These are phyloP conservation scores for Tribolium madens DNA, from an alignment of 1,140 invertebrate genomes.

Conservation along the genomic window DNA sequence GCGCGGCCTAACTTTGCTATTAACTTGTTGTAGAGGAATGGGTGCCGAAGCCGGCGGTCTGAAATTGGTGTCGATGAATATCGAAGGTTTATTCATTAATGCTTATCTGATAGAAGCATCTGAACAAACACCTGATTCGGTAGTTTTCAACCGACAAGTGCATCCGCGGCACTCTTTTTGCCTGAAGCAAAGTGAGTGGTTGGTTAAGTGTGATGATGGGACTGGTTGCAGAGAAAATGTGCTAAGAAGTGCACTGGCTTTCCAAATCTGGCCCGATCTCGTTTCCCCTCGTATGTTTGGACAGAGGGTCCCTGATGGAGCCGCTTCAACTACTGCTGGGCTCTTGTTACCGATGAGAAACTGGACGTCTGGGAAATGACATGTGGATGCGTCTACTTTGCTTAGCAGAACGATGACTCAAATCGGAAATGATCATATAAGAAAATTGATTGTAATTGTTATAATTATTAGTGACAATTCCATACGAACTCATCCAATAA, in stretches of 20 bases:
- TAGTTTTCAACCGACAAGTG: conserved; percentile 3
- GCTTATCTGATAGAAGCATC: conserved; percentile 16
- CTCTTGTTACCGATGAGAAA: conserved; percentile 28
- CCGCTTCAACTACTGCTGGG: too few species aligned
- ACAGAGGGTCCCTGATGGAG: conserved; percentile 44
- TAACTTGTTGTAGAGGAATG: conserved; percentile 1
- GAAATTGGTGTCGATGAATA: background rate
- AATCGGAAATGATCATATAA: background rate
- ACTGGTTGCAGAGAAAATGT: conserved; percentile 19
- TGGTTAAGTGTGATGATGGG: background rate
- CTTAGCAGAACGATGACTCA: background rate
- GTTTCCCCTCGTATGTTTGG: conserved; percentile 46
- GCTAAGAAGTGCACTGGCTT: conserved; percentile 48
- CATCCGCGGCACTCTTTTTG: background rate
- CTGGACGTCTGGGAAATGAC: conserved; percentile 46
- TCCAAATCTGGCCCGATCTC: conserved; percentile 48
- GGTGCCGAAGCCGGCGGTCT: background rate
- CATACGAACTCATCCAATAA: too few species aligned
- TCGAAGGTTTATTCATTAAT: conserved; percentile 12
- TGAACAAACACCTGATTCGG: conserved; percentile 28
- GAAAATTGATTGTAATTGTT: too few species aligned
- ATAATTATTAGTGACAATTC: too few species aligned
- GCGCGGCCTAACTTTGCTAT: conserved; percentile 15
- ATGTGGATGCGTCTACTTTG: conserved; percentile 29
- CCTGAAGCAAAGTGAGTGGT: background rate